Conservation (phyloP, 2,888 invertebrate species). For the Timema cristinae region DNA sequence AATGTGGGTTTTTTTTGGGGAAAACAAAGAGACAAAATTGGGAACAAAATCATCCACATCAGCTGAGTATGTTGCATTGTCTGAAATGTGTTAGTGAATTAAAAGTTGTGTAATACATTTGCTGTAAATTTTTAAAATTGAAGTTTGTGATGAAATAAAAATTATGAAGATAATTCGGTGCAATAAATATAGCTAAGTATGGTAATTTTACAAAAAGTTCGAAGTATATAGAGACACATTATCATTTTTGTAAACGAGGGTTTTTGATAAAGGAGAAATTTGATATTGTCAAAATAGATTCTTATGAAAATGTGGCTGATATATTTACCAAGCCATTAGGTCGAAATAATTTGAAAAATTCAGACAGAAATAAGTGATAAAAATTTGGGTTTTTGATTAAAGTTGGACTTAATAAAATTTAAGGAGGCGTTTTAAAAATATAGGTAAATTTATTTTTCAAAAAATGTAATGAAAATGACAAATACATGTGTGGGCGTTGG, state of each 20-base stretch:
- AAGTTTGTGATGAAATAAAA: not conserved
- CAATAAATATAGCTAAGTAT: not conserved
- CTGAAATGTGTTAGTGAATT: conserved; percentile 1
- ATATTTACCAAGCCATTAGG: not conserved
- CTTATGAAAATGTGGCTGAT: not conserved
- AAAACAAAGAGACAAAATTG: not conserved
- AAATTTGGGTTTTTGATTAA: not conserved
- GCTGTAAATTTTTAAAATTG: not conserved
- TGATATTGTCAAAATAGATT: not conserved
- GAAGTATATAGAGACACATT: conserved; percentile 5
- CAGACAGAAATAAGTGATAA: not conserved
- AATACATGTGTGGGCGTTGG: no score
- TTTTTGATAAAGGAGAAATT: not conserved
- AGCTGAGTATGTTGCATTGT: not conserved
- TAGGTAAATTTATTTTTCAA: no score
- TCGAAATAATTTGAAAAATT: not conserved
- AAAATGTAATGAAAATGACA: no score
- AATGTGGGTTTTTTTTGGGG: not conserved
- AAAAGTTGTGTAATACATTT: not conserved
- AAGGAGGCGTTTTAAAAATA: no score
- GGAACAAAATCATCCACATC: conserved; percentile 2
- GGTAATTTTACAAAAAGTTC: not conserved
- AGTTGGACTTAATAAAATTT: no score
- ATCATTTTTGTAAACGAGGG: not conserved
- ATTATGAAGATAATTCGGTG: not conserved